These are phyloP conservation scores for Eira barbara DNA, from an alignment of 2,113 vertebrate species.

Conservation along the genomic window DNA sequence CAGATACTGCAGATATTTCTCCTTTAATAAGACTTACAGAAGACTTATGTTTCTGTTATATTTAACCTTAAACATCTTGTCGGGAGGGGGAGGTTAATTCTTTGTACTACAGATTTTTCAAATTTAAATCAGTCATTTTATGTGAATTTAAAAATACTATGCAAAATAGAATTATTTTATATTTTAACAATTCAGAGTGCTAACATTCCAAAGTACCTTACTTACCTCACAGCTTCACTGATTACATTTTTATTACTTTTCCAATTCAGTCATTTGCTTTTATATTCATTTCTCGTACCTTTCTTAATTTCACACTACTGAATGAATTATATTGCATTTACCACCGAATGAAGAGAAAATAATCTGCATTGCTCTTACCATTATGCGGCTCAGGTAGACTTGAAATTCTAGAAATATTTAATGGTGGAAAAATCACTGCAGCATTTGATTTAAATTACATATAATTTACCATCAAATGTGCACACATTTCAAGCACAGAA, in stretches of 20 bases:
- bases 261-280: slow-evolving; percentile 63
- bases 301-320: slow-evolving; percentile 59
- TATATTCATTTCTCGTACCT: slow-evolving; percentile 50
- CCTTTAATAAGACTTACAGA: slow-evolving; percentile 79
- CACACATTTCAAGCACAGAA: not conserved
- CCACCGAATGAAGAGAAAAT: not conserved
- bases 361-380: slow-evolving; percentile 1
- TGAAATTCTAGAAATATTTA: slow-evolving; percentile 24
- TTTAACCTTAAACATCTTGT: slow-evolving; percentile 80
- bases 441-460: slow-evolving; percentile 42
- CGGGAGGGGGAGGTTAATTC: slow-evolving; percentile 70
- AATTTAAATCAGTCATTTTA: slow-evolving; percentile 68
- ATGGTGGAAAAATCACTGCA: not conserved
- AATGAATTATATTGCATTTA: slow-evolving; percentile 12
- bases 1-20: slow-evolving; percentile 79
- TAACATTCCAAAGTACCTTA: slow-evolving; percentile 22
- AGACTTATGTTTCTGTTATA: slow-evolving; percentile 82
- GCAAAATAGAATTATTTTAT: slow-evolving; percentile 68
- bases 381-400: slow-evolving; percentile 3
- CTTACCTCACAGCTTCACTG: slow-evolving; percentile 48
- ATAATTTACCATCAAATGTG: slow-evolving; percentile 64
- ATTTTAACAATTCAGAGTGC: slow-evolving; percentile 54
- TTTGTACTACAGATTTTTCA: slow-evolving; percentile 61
- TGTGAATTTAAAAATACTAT: slow-evolving; percentile 58
- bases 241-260: slow-evolving; percentile 67